Evolutionary conservation across 1,140 invertebrate species (phyloP).

Genomic region (Halotydeus destructor): DNA sequence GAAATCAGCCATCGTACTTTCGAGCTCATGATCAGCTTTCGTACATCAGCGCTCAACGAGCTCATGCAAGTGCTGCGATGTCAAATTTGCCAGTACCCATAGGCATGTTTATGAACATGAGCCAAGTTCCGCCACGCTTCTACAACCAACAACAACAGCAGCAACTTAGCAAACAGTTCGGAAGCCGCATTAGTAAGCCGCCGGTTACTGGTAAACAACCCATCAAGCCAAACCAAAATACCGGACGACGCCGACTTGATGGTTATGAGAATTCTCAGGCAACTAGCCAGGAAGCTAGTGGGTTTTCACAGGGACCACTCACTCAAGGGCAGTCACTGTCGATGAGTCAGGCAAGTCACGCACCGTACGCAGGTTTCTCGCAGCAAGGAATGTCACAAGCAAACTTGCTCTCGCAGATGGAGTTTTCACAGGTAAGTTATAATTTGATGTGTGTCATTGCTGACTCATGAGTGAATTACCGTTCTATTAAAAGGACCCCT

Average conservation of each 20-base stretch:
- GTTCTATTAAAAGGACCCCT: no score
- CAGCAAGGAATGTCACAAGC: slow-evolving; percentile 32
- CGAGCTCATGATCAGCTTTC: slow-evolving; percentile 70
- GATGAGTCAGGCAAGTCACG: slow-evolving; percentile 29
- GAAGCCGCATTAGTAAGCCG: background rate
- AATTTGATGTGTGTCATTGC: background rate
- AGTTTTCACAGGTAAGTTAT: slow-evolving; percentile 28
- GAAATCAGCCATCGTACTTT: slow-evolving; percentile 19
- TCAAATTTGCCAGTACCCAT: slow-evolving; percentile 50
- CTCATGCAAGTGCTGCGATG: slow-evolving; percentile 37
- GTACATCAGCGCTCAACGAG: slow-evolving; percentile 68
- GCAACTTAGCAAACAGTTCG: background rate
- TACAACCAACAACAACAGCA: slow-evolving; percentile 55
- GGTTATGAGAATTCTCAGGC: slow-evolving; percentile 3
- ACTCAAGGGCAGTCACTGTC: slow-evolving; percentile 28
- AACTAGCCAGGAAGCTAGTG: slow-evolving; percentile 7
- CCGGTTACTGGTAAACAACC: background rate
- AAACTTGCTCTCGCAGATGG: no score
- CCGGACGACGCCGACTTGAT: background rate
- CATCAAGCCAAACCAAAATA: no score
- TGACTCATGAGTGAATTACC: background rate
- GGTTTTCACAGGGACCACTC: slow-evolving; percentile 29
- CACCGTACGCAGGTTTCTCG: slow-evolving; percentile 28
- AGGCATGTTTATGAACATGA: slow-evolving; percentile 88
- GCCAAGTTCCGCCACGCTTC: slow-evolving; percentile 61